Conservation (phyloP, 2,113 vertebrate species). For the Apus apus region DNA sequence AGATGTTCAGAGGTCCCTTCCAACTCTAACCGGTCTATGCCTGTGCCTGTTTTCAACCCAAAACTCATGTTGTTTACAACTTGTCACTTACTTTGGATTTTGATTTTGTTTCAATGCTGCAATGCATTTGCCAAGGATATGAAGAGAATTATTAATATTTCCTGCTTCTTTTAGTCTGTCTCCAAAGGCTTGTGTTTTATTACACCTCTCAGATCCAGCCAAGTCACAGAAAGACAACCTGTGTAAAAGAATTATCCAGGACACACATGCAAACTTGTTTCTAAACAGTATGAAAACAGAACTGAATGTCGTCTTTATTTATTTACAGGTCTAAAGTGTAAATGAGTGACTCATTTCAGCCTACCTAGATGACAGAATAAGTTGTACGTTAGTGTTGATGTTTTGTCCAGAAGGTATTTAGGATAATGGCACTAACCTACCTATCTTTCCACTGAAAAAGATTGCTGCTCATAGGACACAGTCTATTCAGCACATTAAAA, state of each 20-base stretch:
- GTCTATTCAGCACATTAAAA: neutral
- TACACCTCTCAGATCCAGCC: conserved; percentile 90
- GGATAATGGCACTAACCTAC: neutral
- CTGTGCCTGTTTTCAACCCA: neutral
- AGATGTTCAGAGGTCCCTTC: no score
- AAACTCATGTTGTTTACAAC: neutral
- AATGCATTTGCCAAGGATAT: conserved; percentile 91
- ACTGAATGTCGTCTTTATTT: neutral
- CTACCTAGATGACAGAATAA: neutral
- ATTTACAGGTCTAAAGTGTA: neutral
- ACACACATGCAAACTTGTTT: neutral
- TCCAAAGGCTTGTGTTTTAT: conserved; percentile 87
- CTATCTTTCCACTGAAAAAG: neutral
- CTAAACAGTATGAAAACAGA: neutral
- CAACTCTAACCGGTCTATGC: no score
- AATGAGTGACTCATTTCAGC: neutral
- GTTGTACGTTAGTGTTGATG: neutral
- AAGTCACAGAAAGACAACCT: conserved; percentile 90
- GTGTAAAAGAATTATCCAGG: neutral
- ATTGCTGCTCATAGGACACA: neutral
- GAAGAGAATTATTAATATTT: conserved; percentile 91
- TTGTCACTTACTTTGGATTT: conserved; percentile 78
- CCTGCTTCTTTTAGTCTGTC: conserved; percentile 89
- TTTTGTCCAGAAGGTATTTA: neutral
- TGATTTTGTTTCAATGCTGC: conserved; percentile 84